These are phyloP conservation scores for Tachysurus vachellii DNA, from an alignment of 2,113 vertebrate species.

Conservation along the genomic window DNA sequence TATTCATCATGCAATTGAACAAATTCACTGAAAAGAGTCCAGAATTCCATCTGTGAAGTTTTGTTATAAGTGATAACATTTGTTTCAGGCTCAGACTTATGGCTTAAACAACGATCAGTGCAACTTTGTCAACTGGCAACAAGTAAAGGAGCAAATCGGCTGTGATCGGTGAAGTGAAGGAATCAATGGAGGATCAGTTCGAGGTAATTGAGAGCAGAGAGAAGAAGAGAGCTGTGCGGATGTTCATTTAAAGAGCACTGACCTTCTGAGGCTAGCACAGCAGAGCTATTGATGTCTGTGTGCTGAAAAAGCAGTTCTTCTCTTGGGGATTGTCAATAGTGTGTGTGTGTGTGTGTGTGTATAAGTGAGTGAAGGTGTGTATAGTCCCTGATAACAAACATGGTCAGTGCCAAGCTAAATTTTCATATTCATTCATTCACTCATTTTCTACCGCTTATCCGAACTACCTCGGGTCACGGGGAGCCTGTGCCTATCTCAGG, in stretches of 20 bases:
- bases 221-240: neutral
- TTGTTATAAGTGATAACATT: neutral
- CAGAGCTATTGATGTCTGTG: constrained; percentile 16
- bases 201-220: constrained; percentile 30
- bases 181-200: constrained; percentile 24
- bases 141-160: constrained; percentile 1
- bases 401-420: neutral
- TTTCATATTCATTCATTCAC: too few relatives aligned
- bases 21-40: neutral
- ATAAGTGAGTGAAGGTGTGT: neutral
- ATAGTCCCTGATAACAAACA: neutral
- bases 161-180: neutral
- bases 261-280: constrained; percentile 23
- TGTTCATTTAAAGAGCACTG: constrained; percentile 29
- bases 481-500: too few relatives aligned
- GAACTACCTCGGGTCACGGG: too few relatives aligned
- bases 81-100: neutral
- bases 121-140: neutral
- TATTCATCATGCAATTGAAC: neutral
- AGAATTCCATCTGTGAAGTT: neutral
- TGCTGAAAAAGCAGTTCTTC: constrained; percentile 7
- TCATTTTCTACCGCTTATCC: too few relatives aligned
- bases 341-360: constrained; percentile 9
- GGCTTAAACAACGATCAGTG: neutral
- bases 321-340: neutral